Evolutionary conservation across 2,797 vertebrate genomes (phyloP).

Genomic region (Smutsia gigantea): DNA sequence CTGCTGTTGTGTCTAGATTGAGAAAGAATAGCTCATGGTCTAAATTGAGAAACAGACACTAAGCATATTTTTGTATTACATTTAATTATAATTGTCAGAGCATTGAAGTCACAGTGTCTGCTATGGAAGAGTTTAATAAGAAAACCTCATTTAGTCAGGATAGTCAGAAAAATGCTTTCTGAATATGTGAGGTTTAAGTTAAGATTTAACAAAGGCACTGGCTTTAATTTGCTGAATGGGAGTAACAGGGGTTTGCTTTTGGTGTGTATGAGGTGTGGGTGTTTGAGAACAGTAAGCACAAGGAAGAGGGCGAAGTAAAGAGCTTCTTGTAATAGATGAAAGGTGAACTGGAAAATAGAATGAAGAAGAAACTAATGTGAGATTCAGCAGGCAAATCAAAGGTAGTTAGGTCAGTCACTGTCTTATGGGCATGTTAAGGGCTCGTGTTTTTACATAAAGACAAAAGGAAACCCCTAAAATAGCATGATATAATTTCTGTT

Average conservation of each 20-base stretch:
- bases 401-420: too few species aligned
- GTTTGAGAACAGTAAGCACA: not conserved
- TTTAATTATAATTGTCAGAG: not conserved
- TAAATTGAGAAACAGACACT: not conserved
- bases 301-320: not conserved
- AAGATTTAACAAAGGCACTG: not conserved
- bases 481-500: not conserved
- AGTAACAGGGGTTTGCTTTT: not conserved
- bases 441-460: not conserved
- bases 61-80: not conserved
- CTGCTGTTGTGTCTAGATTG: not conserved
- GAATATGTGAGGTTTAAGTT: not conserved
- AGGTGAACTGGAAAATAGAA: not conserved
- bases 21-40: not conserved
- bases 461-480: not conserved
- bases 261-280: not conserved
- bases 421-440: not conserved
- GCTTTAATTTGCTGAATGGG: not conserved
- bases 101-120: not conserved
- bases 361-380: not conserved
- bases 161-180: not conserved
- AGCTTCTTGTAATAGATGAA: not conserved
- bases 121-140: not conserved
- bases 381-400: not conserved
- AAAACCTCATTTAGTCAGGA: not conserved